phyloP scores from a whole-genome alignment of 2,113 vertebrate genomes.

The Dromas ardeola region DNA sequence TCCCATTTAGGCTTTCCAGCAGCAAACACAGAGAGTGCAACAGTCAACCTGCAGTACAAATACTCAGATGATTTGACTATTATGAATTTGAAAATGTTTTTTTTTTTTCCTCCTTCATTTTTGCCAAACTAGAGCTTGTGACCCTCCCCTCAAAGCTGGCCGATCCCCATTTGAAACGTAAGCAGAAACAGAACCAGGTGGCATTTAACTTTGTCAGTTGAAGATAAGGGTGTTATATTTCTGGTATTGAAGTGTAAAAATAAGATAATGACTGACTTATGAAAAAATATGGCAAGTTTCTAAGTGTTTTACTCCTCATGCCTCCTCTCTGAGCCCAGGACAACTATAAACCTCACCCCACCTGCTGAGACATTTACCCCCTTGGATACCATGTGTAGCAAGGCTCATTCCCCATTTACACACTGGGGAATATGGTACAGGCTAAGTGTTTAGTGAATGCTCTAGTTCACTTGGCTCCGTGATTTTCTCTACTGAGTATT shows the following conservation, averaged over 20 bases:
- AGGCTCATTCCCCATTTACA: not conserved
- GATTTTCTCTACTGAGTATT: not conserved
- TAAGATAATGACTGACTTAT: not conserved
- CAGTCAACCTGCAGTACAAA: not conserved
- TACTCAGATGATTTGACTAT: not conserved
- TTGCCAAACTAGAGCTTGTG: not conserved
- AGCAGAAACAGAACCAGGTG: not conserved
- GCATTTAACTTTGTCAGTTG: not conserved
- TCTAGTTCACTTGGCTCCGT: not conserved
- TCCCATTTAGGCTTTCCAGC: not conserved
- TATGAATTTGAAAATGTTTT: not conserved
- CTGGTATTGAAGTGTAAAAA: not conserved
- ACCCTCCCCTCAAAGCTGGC: not conserved
- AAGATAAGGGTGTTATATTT: not conserved
- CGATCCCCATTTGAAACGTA: not conserved
- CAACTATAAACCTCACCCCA: not conserved
- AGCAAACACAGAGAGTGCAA: not conserved
- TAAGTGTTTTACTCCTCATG: not conserved
- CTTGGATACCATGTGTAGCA: accelerated
- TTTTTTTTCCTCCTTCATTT: not conserved
- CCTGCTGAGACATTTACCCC: not conserved
- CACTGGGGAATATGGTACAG: not conserved
- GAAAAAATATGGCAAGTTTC: not conserved
- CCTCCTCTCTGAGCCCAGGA: not conserved
- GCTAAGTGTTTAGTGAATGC: not conserved